phyloP scores from a whole-genome alignment of 2,888 invertebrate genomes.

The Phortica okadai region DNA sequence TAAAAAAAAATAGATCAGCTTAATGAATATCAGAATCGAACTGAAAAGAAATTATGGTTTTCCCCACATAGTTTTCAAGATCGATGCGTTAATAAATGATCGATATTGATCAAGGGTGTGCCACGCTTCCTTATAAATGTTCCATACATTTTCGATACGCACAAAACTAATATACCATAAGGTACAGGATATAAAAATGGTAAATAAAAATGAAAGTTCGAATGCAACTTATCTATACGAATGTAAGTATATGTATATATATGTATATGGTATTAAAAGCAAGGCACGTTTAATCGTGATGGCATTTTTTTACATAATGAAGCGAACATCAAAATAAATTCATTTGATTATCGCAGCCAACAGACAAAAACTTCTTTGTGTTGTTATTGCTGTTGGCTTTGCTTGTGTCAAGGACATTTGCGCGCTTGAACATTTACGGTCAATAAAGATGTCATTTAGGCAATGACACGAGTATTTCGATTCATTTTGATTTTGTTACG shows the following conservation, averaged over 20 bases:
- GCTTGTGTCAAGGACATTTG: constrained; percentile 20
- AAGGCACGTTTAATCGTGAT: not conserved
- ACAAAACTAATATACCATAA: no score
- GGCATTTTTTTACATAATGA: not conserved
- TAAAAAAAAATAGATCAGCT: no score
- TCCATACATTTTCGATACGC: no score
- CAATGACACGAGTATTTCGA: not conserved
- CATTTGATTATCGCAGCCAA: constrained; percentile 1
- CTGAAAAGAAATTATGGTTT: no score
- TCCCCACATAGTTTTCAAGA: no score
- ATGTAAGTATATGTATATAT: constrained; percentile 30
- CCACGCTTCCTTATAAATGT: no score
- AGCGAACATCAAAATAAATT: constrained; percentile 1
- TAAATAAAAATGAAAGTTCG: not conserved
- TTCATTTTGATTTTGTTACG: not conserved
- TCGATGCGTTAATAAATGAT: no score
- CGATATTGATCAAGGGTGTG: no score
- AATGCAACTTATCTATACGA: not conserved
- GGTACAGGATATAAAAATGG: no score
- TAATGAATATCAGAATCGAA: no score
- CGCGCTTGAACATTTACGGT: not conserved
- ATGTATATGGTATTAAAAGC: not conserved
- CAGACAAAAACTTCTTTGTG: constrained; percentile 5
- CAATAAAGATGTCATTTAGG: not conserved
- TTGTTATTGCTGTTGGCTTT: constrained; percentile 19